phyloP scores from a whole-genome alignment of 23 tunicate genomes.

The Ascidia mentula region DNA sequence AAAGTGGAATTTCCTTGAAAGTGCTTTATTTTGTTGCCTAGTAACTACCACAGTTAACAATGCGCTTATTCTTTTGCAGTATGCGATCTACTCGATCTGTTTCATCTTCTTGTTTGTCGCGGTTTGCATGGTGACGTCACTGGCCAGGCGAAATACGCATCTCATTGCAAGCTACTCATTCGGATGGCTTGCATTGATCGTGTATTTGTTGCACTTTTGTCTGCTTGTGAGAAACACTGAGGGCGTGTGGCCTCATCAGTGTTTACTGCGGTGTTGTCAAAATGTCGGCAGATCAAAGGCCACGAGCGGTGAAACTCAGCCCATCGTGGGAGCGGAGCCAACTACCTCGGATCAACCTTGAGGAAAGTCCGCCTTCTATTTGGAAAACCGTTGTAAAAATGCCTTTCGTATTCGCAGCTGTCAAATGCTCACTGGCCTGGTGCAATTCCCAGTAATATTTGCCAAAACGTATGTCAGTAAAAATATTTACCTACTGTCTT shows the following conservation, averaged over 20 bases:
- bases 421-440: too few species aligned
- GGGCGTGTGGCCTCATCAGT: conserved; percentile 64
- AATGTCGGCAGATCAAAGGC: neutral
- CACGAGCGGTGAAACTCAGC: conserved; percentile 1
- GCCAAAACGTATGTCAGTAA: too few species aligned
- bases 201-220: conserved; percentile 68
- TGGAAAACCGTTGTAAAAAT: neutral
- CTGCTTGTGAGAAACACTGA: conserved; percentile 64
- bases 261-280: neutral
- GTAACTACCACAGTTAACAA: too few species aligned
- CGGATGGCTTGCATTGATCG: conserved; percentile 45
- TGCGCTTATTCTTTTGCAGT: conserved; percentile 34
- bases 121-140: conserved; percentile 48
- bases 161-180: conserved; percentile 57
- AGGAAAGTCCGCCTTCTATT: neutral
- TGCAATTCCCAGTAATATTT: too few species aligned
- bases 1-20: too few species aligned
- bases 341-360: neutral
- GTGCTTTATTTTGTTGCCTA: too few species aligned
- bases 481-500: too few species aligned
- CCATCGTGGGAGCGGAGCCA: neutral
- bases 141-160: conserved; percentile 25
- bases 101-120: conserved; percentile 53
- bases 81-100: conserved; percentile 42
- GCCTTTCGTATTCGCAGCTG: neutral